These are phyloP conservation scores for Procambarus virginalis DNA, from an alignment of 1,140 invertebrate species.

Conservation along the genomic window DNA sequence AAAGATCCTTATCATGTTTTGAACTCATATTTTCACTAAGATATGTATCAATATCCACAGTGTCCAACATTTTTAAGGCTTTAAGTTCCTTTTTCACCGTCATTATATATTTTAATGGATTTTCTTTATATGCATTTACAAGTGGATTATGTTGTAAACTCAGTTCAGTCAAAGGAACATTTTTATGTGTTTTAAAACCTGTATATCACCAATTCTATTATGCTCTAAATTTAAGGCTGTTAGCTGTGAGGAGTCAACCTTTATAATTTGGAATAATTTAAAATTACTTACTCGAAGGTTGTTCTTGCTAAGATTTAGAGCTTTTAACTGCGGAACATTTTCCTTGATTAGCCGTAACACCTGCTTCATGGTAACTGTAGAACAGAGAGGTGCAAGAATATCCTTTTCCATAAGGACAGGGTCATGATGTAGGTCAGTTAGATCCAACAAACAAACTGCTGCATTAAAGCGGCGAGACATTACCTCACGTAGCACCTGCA, in stretches of 20 bases:
- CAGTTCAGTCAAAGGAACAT: slow-evolving; percentile 53
- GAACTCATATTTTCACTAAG: slow-evolving; percentile 25
- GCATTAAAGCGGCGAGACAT: slow-evolving; percentile 32
- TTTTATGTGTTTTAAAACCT: slow-evolving; percentile 23
- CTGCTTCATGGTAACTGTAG: slow-evolving; percentile 41
- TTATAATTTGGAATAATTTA: slow-evolving; percentile 14
- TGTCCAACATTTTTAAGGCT: slow-evolving; percentile 39
- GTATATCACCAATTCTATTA: slow-evolving; percentile 43
- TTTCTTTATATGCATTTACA: slow-evolving; percentile 35
- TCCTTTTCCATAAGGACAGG: slow-evolving; percentile 34
- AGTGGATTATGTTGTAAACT: slow-evolving; percentile 52
- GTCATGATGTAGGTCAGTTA: slow-evolving; percentile 51
- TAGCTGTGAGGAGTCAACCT: slow-evolving; percentile 32
- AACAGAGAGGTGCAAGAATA: slow-evolving; percentile 43
- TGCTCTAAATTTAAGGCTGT: slow-evolving; percentile 50
- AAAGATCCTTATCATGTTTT: not conserved
- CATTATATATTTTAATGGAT: slow-evolving; percentile 49
- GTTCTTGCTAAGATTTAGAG: slow-evolving; percentile 52
- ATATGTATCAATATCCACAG: slow-evolving; percentile 44
- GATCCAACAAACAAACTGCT: slow-evolving; percentile 38
- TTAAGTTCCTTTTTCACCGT: slow-evolving; percentile 22
- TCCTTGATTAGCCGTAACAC: slow-evolving; percentile 48
- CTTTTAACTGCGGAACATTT: slow-evolving; percentile 52
- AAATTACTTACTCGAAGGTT: slow-evolving; percentile 22
- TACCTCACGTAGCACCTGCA: slow-evolving; percentile 32